Evolutionary conservation across 2,888 invertebrate genomes (phyloP).

Genomic region (Blera fallax): DNA sequence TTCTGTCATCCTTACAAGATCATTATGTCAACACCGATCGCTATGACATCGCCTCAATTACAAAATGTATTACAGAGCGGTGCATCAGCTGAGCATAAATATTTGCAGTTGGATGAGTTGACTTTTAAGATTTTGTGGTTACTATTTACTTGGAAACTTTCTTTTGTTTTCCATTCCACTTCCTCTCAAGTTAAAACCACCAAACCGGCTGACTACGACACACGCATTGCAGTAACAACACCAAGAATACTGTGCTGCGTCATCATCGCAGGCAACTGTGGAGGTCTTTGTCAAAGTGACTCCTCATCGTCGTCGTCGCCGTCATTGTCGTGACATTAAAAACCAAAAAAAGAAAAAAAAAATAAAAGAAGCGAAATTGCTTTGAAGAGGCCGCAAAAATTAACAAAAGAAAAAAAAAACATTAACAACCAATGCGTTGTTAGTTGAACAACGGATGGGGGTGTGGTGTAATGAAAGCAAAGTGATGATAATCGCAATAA

Average conservation of each 20-base stretch:
- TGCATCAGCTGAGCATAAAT: not conserved
- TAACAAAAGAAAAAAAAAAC: not conserved
- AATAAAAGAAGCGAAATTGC: not conserved
- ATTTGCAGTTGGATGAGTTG: conserved; percentile 4
- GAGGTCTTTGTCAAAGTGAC: conserved; percentile 43
- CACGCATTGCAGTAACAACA: not conserved
- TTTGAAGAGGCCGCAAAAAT: conserved; percentile 37
- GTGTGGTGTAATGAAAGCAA: not conserved
- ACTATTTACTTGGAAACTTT: conserved; percentile 24
- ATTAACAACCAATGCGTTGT: not conserved
- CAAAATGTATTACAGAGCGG: not conserved
- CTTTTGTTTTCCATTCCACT: conserved; percentile 29
- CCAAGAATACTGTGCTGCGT: not conserved
- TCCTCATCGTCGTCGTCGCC: not conserved
- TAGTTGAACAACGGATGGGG: not conserved
- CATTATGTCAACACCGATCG: conserved; percentile 14
- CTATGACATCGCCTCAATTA: not conserved
- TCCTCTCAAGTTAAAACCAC: conserved; percentile 26
- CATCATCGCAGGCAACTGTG: conserved; percentile 13
- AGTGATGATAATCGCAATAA: not conserved
- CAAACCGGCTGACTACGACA: not conserved
- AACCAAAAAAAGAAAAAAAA: not conserved
- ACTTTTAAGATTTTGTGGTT: conserved; percentile 35
- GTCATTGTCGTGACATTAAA: conserved; percentile 18
- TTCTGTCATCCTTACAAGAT: not conserved